A percentile compares a stretch with the other conserved stretches of the same genome.
These are phyloP conservation scores for Phalacrocorax aristotelis DNA, from an alignment of 2,113 vertebrate species.

Conservation along the genomic window DNA sequence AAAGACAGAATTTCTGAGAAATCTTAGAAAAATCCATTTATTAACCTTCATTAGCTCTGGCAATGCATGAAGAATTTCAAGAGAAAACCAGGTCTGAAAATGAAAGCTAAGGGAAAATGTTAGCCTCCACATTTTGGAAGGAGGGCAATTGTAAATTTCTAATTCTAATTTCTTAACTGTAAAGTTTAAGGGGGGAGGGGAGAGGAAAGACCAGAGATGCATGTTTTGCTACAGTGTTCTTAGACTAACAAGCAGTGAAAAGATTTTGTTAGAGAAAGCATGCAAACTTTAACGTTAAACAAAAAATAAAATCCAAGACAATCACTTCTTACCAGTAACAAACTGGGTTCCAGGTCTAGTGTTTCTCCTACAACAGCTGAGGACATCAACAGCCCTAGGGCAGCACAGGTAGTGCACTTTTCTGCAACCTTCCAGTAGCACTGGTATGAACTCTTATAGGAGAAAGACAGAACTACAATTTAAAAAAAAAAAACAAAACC, in stretches of 20 bases:
- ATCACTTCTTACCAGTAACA: constrained; percentile 52
- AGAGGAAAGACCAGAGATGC: background rate
- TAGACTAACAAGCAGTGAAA: background rate
- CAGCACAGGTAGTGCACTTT: constrained; percentile 29
- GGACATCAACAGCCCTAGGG: constrained; percentile 63
- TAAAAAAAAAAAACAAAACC: background rate
- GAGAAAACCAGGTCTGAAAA: background rate
- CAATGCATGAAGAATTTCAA: background rate
- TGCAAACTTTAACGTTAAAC: rapidly evolving
- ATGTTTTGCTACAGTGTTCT: background rate
- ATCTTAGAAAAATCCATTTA: background rate
- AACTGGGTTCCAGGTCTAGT: constrained; percentile 60
- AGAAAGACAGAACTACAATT: background rate
- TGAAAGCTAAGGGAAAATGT: background rate
- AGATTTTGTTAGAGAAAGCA: background rate
- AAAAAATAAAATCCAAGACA: background rate
- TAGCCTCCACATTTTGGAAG: background rate
- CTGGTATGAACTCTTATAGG: background rate
- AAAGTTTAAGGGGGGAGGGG: background rate
- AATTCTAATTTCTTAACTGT: too few species aligned
- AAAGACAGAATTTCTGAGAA: background rate
- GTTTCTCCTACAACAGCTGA: constrained; percentile 54
- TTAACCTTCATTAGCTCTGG: background rate
- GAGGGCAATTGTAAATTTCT: too few species aligned
- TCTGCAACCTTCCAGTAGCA: background rate